Evolutionary conservation across 2,888 invertebrate genomes (phyloP), one percentile per base, ranked within the genome.

Genomic region (Orthonychiurus folsomi): DNA sequence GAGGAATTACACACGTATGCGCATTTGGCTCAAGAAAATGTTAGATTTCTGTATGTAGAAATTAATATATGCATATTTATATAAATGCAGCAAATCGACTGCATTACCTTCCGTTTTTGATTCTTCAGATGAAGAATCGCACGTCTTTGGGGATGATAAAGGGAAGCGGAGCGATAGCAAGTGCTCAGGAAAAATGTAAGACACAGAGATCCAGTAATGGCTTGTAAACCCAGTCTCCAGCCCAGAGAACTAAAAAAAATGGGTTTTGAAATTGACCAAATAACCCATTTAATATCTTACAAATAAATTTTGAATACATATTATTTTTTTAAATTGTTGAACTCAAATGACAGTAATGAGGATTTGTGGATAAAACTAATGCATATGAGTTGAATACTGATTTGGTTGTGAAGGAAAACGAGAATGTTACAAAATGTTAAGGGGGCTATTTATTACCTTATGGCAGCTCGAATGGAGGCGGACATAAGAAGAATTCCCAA

Each of bases 41-140:
- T 48, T n/a, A 48, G 12, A n/a, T 48, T 48, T 48, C 48, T 48
- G 12, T 48, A 48, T 48, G 48, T 48, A 48, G 15, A 48, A 48
- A 48, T 15, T 48, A 48, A 15, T 48, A 48, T 15, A n/a, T n/a
- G 48, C 12, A 12, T 48, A n/a, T n/a, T n/a, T 48, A 12, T 48
- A 48, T 48, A 20, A 20, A 56, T 60, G 12, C 18, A 24, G 15
- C 52, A 23, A 23, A 12, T 20, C n/a, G 24, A 9, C 9, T 23
- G 23, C 18, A 57, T 24, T n/a, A 88, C 85, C 78, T 88, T 88
- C 67, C 87, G 81, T 76, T 89, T 89, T 77, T 91, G 90, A 78
- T 89, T 90, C 78, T 91, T 92, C 74, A 92, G 83, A 77, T 92
- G 91, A 52, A 92, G 81, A 73, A 92, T 91, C 64, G 90, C 91